Evolutionary conservation across 2,797 vertebrate species (phyloP).

Genomic region (Echiichthys vipera): DNA sequence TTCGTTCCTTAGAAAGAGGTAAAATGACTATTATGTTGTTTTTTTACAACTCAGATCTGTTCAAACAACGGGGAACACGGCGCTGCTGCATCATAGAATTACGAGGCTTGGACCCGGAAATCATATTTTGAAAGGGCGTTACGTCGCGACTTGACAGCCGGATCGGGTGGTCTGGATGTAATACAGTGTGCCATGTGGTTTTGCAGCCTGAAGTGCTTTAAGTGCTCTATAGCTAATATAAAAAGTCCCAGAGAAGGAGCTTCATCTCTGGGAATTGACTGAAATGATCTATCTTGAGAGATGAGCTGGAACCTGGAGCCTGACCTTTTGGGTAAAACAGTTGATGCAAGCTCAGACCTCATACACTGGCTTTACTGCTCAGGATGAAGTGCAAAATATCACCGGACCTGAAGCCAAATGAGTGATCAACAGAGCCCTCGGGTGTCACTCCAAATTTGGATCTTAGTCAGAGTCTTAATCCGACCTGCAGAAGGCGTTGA

Average conservation of each 20-base stretch:
- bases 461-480: conserved; percentile 54
- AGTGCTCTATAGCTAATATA: conserved; percentile 4
- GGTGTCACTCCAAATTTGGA: conserved; percentile 44
- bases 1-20: too few species aligned
- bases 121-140: too few species aligned
- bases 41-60: too few species aligned
- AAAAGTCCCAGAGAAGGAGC: conserved; percentile 3
- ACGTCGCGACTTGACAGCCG: too few species aligned
- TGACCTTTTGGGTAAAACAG: conserved; percentile 30
- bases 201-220: conserved; percentile 7
- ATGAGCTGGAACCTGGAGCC: not conserved
- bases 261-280: conserved; percentile 27
- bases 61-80: too few species aligned
- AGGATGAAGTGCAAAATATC: conserved; percentile 3
- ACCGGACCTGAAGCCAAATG: conserved; percentile 23
- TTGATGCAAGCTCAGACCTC: conserved; percentile 18
- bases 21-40: too few species aligned
- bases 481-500: conserved; percentile 22
- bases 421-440: conserved; percentile 5
- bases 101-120: too few species aligned
- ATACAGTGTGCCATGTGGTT: not conserved
- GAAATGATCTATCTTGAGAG: conserved; percentile 22
- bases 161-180: not conserved
- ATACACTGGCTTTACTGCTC: not conserved
- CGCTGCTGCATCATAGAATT: too few species aligned